Conservation (phyloP, 2,797 vertebrate genomes). For the Chloroceryle inda region DNA sequence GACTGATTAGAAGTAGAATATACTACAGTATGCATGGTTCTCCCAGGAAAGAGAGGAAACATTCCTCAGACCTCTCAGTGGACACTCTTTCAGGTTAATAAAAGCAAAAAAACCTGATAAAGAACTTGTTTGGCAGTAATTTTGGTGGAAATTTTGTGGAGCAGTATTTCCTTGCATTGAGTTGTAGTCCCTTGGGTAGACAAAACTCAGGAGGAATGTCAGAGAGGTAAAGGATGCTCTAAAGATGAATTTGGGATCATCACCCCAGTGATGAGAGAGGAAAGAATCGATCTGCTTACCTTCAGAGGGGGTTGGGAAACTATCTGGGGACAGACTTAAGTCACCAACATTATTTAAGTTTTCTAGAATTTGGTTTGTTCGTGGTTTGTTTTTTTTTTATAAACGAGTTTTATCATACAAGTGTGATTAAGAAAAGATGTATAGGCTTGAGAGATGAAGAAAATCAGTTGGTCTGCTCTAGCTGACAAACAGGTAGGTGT, state of each 20-base stretch:
- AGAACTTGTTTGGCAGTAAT: neutral
- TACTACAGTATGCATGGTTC: neutral
- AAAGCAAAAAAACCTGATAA: neutral
- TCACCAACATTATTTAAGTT: neutral
- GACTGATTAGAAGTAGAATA: neutral
- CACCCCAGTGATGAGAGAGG: neutral
- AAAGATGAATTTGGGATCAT: neutral
- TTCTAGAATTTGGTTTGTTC: neutral
- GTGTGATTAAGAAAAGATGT: neutral
- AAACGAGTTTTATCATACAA: neutral
- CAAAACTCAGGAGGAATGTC: neutral
- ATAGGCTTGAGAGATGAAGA: neutral
- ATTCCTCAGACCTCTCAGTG: neutral
- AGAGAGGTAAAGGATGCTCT: neutral
- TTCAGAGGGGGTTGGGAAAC: neutral
- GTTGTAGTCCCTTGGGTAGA: neutral
- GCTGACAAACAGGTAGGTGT: neutral
- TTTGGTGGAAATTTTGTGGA: neutral
- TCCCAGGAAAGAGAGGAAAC: neutral
- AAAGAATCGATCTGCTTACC: neutral
- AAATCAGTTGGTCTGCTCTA: neutral
- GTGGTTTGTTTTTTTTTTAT: neutral
- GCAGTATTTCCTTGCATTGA: neutral
- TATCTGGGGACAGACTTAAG: neutral
- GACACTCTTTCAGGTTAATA: neutral